Conservation (phyloP, 2,113 vertebrate genomes). For the Hyperopisus bebe region DNA sequence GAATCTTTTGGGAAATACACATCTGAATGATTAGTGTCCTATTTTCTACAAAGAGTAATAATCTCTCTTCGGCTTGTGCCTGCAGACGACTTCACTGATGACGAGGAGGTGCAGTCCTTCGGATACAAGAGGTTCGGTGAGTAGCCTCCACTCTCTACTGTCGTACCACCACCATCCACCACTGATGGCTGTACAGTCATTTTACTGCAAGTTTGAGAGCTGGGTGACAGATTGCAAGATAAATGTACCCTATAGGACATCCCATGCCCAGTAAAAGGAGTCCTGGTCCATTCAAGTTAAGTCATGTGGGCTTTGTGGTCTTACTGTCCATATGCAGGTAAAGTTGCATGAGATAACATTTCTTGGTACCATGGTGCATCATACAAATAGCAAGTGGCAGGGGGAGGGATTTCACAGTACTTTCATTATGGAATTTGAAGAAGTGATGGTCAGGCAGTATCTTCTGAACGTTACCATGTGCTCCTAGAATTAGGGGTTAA, state of each 20-base stretch:
- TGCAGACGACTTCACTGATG: conserved; percentile 90
- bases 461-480: not conserved
- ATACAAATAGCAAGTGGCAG: not conserved
- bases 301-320: not conserved
- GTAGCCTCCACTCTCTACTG: conserved; percentile 42
- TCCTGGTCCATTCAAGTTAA: not conserved
- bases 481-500: not conserved
- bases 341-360: not conserved
- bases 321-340: not conserved
- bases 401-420: not conserved
- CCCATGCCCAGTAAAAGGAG: not conserved
- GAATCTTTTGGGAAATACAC: not conserved
- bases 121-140: conserved; percentile 98
- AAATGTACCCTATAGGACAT: not conserved
- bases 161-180: not conserved
- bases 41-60: not conserved
- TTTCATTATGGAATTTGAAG: not conserved
- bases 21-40: not conserved
- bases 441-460: not conserved
- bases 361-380: not conserved
- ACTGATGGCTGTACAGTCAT: not conserved
- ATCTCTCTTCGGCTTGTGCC: conserved; percentile 51
- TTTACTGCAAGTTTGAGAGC: not conserved
- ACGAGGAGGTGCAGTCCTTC: conserved; percentile 97
- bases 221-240: not conserved